Conservation (phyloP, 37 sponge, comb jelly and placozoan genomes). For the Cladorhizidae sp. region DNA sequence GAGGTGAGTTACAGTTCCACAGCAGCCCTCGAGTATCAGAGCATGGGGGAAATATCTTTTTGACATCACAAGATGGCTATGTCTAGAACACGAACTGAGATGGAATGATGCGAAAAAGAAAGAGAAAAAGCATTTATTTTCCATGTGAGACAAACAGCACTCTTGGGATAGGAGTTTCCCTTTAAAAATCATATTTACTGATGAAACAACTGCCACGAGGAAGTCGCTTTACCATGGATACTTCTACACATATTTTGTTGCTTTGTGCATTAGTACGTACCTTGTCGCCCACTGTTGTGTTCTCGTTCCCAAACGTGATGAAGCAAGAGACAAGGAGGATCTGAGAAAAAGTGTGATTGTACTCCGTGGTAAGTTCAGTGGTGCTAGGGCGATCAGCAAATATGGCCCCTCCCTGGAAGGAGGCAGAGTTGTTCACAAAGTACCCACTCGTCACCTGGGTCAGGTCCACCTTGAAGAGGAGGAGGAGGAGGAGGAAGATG, state of each 20-base stretch:
- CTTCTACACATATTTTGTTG: too few species aligned
- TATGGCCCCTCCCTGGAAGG: constrained; percentile 63
- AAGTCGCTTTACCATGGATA: too few species aligned
- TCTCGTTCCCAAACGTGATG: constrained; percentile 68
- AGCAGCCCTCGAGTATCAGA: too few species aligned
- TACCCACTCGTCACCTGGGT: constrained; percentile 5
- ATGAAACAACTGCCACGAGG: neutral
- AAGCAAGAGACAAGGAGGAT: constrained; percentile 42
- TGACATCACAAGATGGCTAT: too few species aligned
- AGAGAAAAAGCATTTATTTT: too few species aligned
- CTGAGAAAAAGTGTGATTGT: constrained; percentile 49
- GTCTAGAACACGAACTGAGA: too few species aligned
- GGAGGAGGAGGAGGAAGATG: neutral
- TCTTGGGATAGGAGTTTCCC: neutral
- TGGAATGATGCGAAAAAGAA: too few species aligned
- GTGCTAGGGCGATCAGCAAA: constrained; percentile 65
- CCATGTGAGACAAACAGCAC: too few species aligned
- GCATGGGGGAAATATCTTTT: too few species aligned
- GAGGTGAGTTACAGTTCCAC: too few species aligned
- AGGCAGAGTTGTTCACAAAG: constrained; percentile 56
- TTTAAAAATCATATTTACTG: neutral
- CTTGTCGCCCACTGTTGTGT: neutral
- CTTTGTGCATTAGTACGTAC: too few species aligned
- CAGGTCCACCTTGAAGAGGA: constrained; percentile 50
- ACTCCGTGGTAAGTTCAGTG: constrained; percentile 27